Percentiles rank a stretch among this genome's conserved stretches.
Evolutionary conservation across 2,888 invertebrate genomes (phyloP).

Genomic region (Melanophora roralis): DNA sequence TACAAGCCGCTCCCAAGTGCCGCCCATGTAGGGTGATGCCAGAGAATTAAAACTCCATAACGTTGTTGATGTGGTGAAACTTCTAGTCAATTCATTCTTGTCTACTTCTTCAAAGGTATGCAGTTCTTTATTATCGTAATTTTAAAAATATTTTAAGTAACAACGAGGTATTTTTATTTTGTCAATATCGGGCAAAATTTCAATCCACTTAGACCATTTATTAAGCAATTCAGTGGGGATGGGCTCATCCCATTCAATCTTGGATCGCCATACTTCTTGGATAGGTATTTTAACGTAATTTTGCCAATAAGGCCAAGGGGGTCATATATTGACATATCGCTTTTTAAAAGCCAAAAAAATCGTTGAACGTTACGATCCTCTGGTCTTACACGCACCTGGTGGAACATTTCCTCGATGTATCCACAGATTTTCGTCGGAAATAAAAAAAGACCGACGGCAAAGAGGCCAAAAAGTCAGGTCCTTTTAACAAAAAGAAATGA

Average conservation of each 20-base stretch:
- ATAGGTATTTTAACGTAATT: slow-evolving; percentile 21
- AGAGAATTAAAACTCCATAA: too few relatives aligned
- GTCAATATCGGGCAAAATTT: background rate
- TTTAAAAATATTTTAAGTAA: slow-evolving; percentile 4
- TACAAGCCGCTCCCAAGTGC: too few relatives aligned
- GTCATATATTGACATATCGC: too few relatives aligned
- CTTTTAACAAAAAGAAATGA: slow-evolving; percentile 23
- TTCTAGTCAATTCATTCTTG: too few relatives aligned
- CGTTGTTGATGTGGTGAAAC: too few relatives aligned
- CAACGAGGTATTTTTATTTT: slow-evolving; percentile 25
- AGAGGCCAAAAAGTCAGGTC: slow-evolving; percentile 20
- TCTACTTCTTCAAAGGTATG: too few relatives aligned
- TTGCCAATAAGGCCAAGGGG: too few relatives aligned
- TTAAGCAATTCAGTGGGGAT: background rate
- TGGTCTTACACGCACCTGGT: background rate
- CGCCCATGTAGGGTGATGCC: too few relatives aligned
- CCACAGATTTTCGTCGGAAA: background rate
- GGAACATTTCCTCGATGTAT: slow-evolving; percentile 30
- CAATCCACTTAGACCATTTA: slow-evolving; percentile 34
- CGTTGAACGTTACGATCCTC: background rate
- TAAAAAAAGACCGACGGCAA: background rate
- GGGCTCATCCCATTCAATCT: slow-evolving; percentile 13
- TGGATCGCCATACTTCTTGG: slow-evolving; percentile 8
- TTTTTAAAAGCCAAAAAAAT: background rate
- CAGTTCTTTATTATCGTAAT: background rate